Conservation (phyloP, 1,140 invertebrate genomes). For the Ips typographus region DNA sequence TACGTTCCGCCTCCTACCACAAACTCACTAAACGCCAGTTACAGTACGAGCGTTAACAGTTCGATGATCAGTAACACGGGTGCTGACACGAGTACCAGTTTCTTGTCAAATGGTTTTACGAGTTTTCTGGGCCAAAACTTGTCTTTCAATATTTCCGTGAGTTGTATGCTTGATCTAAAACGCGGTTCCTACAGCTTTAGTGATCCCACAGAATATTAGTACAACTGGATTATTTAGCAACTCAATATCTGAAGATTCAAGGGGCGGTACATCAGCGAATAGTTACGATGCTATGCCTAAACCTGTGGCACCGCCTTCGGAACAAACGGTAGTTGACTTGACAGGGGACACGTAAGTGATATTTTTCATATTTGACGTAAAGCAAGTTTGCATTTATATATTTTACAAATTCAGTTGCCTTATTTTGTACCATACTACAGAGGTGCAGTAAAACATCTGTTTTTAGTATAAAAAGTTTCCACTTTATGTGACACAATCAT, state of each 20-base stretch:
- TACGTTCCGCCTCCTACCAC: conserved; percentile 43
- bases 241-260: no score
- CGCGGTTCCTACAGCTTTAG: no score
- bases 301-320: conserved; percentile 28
- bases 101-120: conserved; percentile 48
- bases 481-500: no score
- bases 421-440: no score
- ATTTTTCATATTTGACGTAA: not conserved
- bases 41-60: conserved; percentile 17
- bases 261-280: conserved; percentile 17
- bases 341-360: conserved; percentile 7
- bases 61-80: conserved; percentile 15
- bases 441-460: no score
- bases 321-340: conserved; percentile 6
- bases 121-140: conserved; percentile 53
- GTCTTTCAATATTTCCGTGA: conserved; percentile 52
- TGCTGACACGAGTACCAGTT: conserved; percentile 34
- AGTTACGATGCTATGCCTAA: conserved; percentile 38
- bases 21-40: conserved; percentile 28
- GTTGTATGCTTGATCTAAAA: conserved; percentile 14
- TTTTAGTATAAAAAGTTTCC: no score
- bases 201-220: conserved; percentile 27
- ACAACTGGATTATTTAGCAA: conserved; percentile 19
- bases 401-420: no score
- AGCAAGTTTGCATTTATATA: not conserved